Evolutionary conservation across 1,140 invertebrate genomes (phyloP).

Genomic region (Ganaspis sp.): DNA sequence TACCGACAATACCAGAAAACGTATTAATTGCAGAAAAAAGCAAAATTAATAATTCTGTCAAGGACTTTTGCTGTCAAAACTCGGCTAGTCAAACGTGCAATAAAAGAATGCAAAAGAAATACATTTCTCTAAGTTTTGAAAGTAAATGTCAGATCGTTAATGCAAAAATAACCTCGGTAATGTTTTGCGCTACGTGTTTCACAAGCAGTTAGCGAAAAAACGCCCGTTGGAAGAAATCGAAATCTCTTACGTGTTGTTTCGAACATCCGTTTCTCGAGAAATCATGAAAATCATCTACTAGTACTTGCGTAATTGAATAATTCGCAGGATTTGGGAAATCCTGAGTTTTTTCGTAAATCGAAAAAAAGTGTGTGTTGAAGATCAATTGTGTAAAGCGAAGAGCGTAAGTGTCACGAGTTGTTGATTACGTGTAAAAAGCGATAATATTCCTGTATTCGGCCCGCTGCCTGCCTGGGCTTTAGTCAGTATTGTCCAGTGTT

Average conservation of each 20-base stretch:
- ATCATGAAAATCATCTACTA: conserved; percentile 45
- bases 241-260: conserved; percentile 58
- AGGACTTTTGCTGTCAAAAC: background rate
- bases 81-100: conserved; percentile 21
- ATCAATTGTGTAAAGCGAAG: background rate
- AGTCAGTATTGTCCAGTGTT: background rate
- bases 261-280: conserved; percentile 57
- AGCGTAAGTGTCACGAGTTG: conserved; percentile 17
- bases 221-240: background rate
- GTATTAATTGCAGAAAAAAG: background rate
- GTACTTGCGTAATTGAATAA: conserved; percentile 49
- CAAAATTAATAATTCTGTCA: background rate
- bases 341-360: background rate
- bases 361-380: background rate
- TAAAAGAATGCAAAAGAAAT: conserved; percentile 3
- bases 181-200: background rate
- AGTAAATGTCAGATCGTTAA: background rate
- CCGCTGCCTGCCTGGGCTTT: background rate
- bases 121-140: background rate
- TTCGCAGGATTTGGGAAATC: background rate
- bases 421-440: background rate
- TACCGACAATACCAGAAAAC: background rate
- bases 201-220: background rate
- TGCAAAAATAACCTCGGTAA: background rate
- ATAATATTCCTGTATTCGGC: conserved; percentile 7